Evolutionary conservation across 2,888 invertebrate species (phyloP), one percentile per base, ranked within the genome.

Genomic region (Hirtodrosophila duncani): DNA sequence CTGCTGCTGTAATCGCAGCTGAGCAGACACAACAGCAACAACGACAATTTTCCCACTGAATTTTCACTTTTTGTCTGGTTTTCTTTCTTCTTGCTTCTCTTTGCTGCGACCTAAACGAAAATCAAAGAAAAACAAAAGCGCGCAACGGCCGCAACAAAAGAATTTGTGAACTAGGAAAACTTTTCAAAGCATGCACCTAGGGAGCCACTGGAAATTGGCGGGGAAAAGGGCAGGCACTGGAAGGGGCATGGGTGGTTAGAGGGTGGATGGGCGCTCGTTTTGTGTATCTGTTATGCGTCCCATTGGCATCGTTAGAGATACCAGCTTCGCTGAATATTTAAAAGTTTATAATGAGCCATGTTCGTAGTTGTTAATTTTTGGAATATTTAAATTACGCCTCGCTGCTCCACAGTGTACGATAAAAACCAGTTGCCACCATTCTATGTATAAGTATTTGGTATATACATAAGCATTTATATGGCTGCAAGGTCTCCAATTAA

Each of bases 21-120:
- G 18, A 38, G 49, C 66, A 27, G 29, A 50, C 64, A 51, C 63
- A 42, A 29, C 60, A 46, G 46, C 39, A 50, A 56, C 45, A 58
- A 62, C 71, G 75, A 81, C 72, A 79, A 65, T 71, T 81, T 75
- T 77, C 81, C 69, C 75, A 79, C 58, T 67, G 80, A 58, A 57
- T 74, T 81, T 75, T 75, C 77, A 71, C 77, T 75, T 81, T 81
- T 77, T 46, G 33, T 31, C 26, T 16, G 9, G 17, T 38, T 18
- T 27, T 21, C 21, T 38, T 31, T 34, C 17, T 23, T 24, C 37
- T 43, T 10, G 42, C 30, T 56, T 63, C 30, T 13, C 43, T 42
- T 44, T 18, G 43, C 38, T 45, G 38, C 34, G 59, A 29, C 45
- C 51, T 64, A 70, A 74, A 59, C 24, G 44, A 50, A 59, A 80